These are phyloP conservation scores for Sciaenops ocellatus DNA, from an alignment of 2,797 vertebrate species.

Conservation along the genomic window DNA sequence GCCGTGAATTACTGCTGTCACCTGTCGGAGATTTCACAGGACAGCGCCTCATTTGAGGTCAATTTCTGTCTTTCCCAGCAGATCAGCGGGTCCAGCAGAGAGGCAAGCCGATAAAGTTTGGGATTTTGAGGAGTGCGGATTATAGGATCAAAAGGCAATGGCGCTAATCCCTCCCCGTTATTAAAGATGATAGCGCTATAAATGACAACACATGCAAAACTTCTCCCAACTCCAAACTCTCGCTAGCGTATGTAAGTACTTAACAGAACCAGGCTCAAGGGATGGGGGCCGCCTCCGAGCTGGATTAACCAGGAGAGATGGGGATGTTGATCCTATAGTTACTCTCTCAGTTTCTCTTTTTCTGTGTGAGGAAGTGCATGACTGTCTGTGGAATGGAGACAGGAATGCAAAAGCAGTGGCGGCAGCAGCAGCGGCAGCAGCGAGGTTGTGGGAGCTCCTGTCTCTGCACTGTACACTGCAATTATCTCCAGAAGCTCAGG, in stretches of 20 bases:
- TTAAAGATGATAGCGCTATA: constrained; percentile 85
- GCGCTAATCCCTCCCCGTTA: constrained; percentile 85
- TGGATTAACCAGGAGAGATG: constrained; percentile 79
- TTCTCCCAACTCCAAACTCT: constrained; percentile 80
- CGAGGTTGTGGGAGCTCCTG: constrained; percentile 68
- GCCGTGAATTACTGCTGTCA: constrained; percentile 75
- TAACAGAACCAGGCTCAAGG: constrained; percentile 74
- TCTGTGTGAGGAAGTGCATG: constrained; percentile 46
- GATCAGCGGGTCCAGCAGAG: constrained; percentile 78
- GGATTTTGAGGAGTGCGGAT: constrained; percentile 79
- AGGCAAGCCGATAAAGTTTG: constrained; percentile 80
- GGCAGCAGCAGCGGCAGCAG: constrained; percentile 46
- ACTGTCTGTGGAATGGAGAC: constrained; percentile 53
- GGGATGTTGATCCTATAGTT: constrained; percentile 74
- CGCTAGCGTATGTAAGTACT: constrained; percentile 78
- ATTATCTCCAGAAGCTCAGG: constrained; percentile 82
- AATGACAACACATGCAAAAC: constrained; percentile 87
- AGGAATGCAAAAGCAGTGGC: constrained; percentile 49
- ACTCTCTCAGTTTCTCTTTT: constrained; percentile 49
- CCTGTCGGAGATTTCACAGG: constrained; percentile 80
- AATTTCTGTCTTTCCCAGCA: constrained; percentile 74
- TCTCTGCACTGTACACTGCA: constrained; percentile 74
- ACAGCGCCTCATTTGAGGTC: constrained; percentile 79
- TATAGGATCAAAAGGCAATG: constrained; percentile 85
- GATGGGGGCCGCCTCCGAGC: constrained; percentile 67